A percentile compares a stretch with the other conserved stretches of the same genome.
Evolutionary conservation across 2,113 vertebrate species (phyloP).

Genomic region (Phainopepla nitens): DNA sequence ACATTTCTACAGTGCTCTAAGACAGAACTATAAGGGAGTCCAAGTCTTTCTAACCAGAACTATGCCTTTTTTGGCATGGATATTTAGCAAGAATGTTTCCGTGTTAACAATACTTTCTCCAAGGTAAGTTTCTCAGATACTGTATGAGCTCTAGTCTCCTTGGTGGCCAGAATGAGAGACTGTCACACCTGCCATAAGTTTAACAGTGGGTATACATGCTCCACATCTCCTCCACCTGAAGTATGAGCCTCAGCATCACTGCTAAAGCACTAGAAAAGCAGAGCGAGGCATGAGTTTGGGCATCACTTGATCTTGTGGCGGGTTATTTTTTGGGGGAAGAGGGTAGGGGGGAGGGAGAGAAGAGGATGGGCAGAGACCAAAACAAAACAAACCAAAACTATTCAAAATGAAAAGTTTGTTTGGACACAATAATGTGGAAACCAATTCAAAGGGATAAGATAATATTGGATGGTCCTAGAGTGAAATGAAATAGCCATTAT

Average conservation of each 20-base stretch:
- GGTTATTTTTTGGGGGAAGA: background rate
- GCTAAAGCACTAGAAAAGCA: background rate
- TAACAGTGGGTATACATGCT: background rate
- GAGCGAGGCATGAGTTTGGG: background rate
- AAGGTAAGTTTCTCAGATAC: background rate
- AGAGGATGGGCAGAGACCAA: background rate
- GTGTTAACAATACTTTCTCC: background rate
- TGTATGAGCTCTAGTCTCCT: background rate
- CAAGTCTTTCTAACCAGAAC: background rate
- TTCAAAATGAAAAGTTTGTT: background rate
- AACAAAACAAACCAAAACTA: background rate
- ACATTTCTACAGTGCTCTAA: background rate
- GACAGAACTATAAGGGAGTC: background rate
- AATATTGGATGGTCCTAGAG: background rate
- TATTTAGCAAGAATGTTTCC: background rate
- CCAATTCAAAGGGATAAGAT: background rate
- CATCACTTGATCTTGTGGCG: too few relatives aligned
- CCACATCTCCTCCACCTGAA: background rate
- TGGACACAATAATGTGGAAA: background rate
- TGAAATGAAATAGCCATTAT: background rate
- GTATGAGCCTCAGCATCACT: background rate
- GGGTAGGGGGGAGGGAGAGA: fast-evolving
- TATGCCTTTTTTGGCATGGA: background rate
- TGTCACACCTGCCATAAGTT: background rate
- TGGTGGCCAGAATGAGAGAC: background rate